Percentiles rank a stretch among this genome's conserved stretches.
These are phyloP conservation scores for Ptychoptera albimana DNA, from an alignment of 2,888 invertebrate genomes.

Conservation along the genomic window DNA sequence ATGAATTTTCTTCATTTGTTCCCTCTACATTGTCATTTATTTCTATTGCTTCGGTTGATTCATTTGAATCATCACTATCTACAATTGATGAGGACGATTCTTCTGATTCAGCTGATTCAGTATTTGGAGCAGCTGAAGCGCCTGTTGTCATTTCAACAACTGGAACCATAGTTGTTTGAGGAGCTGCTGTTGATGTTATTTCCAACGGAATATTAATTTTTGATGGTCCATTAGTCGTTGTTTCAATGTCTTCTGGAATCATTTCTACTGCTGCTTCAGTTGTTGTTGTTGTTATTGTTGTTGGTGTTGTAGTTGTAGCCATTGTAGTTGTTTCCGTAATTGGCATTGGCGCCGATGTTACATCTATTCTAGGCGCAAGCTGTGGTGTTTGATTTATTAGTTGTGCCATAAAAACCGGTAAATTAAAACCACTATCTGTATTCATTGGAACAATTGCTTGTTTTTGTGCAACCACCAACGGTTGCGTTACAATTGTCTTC, in stretches of 20 bases:
- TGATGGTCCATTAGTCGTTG: not conserved
- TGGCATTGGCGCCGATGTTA: not conserved
- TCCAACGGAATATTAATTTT: not conserved
- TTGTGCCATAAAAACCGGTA: too few relatives aligned
- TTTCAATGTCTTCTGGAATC: not conserved
- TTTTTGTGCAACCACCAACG: too few relatives aligned
- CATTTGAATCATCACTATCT: not conserved
- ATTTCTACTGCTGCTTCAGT: not conserved
- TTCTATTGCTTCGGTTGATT: not conserved
- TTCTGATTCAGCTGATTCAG: not conserved
- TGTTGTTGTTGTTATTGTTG: not conserved
- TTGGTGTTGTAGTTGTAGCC: not conserved
- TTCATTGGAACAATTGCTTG: too few relatives aligned
- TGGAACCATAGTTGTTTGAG: not conserved
- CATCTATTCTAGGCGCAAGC: too few relatives aligned
- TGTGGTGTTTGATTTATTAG: too few relatives aligned
- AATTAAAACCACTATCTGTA: too few relatives aligned
- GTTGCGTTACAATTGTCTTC: too few relatives aligned
- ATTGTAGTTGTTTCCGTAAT: not conserved
- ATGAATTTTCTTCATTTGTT: not conserved
- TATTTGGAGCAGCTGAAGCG: not conserved
- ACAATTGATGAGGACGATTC: not conserved
- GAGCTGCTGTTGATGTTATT: not conserved
- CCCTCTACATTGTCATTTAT: not conserved
- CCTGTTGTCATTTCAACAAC: not conserved